Base-by-base conservation (phyloP, 2,797 vertebrate genomes). In the Lagothrix lagotricha region DNA sequence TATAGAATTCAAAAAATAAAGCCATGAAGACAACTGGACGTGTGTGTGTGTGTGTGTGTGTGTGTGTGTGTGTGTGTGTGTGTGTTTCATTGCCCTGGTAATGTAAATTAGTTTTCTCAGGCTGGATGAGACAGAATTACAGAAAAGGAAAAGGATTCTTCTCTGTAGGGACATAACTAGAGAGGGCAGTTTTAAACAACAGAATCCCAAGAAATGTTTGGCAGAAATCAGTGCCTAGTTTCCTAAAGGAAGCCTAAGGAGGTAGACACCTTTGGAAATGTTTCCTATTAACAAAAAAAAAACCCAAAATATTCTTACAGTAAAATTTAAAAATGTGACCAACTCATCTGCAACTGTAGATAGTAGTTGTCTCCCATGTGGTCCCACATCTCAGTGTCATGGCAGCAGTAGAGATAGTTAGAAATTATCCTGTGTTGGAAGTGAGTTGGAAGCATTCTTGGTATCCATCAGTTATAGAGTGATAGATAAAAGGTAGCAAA, bases 401-500 rank as follows among this genome's bases (percentile, higher is more conserved):
- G 8, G 28, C 36, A 95, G 22, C 61, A 90, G 15, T 46, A 36
- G 30, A 54, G 30, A 94, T 75, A 17, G n/a, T 33, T 64, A 46
- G 64, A 96, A 89, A 77, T 83, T 82, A 84, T 30, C 19, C 13
- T 48, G 41, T 93, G 19, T 33, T 89, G 13, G 41, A 93, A 91
- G 28, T 28, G 7, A 91, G 22, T 15, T 73, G 11, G 46, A 89
- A 39, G 15, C 24, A 64, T 17, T 64, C 15, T 88, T 97, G 77
- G 33, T 22, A 41, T 46, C 82, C 22, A 86, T 88, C 41, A 76
- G 24, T 83, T 79, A 88, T 15, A 14, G 2, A 84, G 33, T 91
- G 57, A 72, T 67, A 93, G 84, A n/a, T 94, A 96, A 97, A 94
- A 93, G 61, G 5, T n/a, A 70, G 46, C 41, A 85, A 92, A 87